These are phyloP conservation scores for Zaprionus africanus DNA, from an alignment of 1,140 invertebrate species.

Conservation along the genomic window DNA sequence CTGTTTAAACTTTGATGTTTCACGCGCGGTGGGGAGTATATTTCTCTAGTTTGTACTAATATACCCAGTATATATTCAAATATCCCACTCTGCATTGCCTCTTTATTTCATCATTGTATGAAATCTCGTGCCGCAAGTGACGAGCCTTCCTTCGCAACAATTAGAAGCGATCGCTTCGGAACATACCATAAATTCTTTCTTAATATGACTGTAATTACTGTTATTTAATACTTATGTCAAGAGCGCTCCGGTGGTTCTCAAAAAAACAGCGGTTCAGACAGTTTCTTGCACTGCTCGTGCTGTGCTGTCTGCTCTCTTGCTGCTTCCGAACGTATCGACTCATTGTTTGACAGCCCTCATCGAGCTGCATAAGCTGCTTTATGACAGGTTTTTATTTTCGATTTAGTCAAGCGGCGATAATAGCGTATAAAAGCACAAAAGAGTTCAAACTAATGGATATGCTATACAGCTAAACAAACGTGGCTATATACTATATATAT, in stretches of 20 bases:
- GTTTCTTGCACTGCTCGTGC: not conserved
- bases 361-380: slow-evolving; percentile 16
- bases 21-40: not conserved
- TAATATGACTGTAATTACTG: slow-evolving; percentile 5
- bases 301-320: not conserved
- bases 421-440: slow-evolving; percentile 16
- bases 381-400: slow-evolving; percentile 16
- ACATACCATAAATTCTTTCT: not conserved
- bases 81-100: not conserved
- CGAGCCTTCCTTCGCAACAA: slow-evolving; percentile 1
- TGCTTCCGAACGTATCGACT: not conserved
- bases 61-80: not conserved
- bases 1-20: not conserved
- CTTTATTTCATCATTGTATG: not conserved
- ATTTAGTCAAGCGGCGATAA: slow-evolving; percentile 1
- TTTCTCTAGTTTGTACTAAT: not conserved
- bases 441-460: not conserved
- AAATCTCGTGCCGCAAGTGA: not conserved
- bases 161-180: not conserved
- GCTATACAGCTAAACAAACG: not conserved
- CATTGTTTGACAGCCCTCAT: not conserved
- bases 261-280: not conserved
- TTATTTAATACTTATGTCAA: slow-evolving; percentile 9
- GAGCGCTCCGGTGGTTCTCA: not conserved
- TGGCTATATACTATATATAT: not conserved